A percentile compares a stretch with the other conserved stretches of the same genome.
Conservation (phyloP, 2,113 vertebrate genomes). For the Oceanodroma tethys region DNA sequence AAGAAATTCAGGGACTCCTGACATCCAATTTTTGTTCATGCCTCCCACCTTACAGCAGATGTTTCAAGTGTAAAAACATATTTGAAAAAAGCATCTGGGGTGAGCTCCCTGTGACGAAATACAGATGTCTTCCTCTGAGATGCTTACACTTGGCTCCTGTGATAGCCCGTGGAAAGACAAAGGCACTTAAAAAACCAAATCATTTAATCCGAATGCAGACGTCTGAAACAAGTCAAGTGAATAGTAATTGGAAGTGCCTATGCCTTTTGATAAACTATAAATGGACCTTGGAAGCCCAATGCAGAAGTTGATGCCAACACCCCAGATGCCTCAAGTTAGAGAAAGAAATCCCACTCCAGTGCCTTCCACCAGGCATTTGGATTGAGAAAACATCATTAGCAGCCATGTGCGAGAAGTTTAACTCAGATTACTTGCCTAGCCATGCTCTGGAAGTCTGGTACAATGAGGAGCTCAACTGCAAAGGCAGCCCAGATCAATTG, state of each 20-base stretch:
- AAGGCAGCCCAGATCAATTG: background rate
- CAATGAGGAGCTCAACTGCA: background rate
- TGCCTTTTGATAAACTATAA: background rate
- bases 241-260: background rate
- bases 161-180: background rate
- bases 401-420: background rate
- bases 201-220: background rate
- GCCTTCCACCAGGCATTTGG: background rate
- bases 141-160: background rate
- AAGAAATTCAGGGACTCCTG: background rate
- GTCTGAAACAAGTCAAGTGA: background rate
- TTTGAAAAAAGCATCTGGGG: background rate
- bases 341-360: background rate
- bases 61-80: background rate
- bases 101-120: background rate
- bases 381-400: background rate
- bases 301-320: background rate
- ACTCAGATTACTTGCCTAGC: background rate
- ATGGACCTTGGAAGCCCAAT: background rate
- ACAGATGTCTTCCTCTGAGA: background rate
- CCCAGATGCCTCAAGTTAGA: background rate
- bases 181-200: background rate
- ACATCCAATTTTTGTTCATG: background rate
- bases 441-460: background rate
- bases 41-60: background rate